Evolutionary conservation across 2,113 vertebrate species (phyloP), one percentile per base, ranked within the genome.

Genomic region (Sitta europaea): DNA sequence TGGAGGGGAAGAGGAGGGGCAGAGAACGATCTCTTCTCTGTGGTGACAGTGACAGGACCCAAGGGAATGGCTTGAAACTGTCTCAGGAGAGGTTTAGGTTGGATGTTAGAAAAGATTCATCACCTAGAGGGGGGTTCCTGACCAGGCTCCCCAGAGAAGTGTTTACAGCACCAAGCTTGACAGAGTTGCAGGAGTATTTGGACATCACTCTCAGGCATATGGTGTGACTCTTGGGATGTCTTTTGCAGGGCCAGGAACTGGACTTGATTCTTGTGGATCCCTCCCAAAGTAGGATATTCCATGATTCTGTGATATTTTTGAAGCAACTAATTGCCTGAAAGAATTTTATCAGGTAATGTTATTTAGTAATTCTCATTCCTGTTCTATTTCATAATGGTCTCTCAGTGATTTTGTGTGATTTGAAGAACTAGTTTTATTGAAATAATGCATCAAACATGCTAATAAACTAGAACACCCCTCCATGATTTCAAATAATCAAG

Each of bases 61-160:
- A 0, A 57, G 36, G 27, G 12, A 88, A 80, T 50, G 43, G 27
- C 10, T 1, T 51, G 15, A 33, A 28, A 20, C 1, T 57, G 14
- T 7, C 4, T 36, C 33, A 36, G 22, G 27, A 12, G 7, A 51
- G 12, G 36, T 38, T 66, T 65, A 25, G 23, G 19, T 10, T 29
- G 3, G 2, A 3, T 29, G 2, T n/a, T 9, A 43, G 12, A 7
- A 16, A 20, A 51, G 10, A 2, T 43, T 43, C 3, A 6, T 29
- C 33, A 9, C 51, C 28, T 59, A 45, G 45, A 51, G 16, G 12
- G 3, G 6, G 4, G 0, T 0, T 24, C 11, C 43, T 45, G 28
- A 48, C 27, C 28, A 58, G 17, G 36, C 4, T 51, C 28, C 53
- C 11, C 38, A 29, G 33, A 7, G 20, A 2, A 33, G 22, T 27